Base-by-base conservation (phyloP, 2,888 invertebrate genomes). In the Laothoe populi region DNA sequence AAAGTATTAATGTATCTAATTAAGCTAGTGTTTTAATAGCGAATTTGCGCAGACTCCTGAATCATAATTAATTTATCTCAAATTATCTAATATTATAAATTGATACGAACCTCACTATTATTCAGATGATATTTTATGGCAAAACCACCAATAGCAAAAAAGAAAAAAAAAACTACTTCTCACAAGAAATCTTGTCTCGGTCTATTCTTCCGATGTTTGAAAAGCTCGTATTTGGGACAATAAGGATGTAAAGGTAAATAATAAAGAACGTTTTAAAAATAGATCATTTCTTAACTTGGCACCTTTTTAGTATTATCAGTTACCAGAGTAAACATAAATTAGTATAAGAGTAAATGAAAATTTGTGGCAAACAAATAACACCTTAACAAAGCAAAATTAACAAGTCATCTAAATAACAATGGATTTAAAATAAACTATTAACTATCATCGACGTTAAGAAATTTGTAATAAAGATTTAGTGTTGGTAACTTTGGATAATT, bases 221-320 rank as follows among this genome's bases (percentile, higher is more conserved):
- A 19, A 53, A 35, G 53, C 35, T 35, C 53, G 53, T 53, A 35
- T 35, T 35, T 35, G 53, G 35, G 53, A 53, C 35, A 53, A 53
- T 35, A 35, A 53, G 19, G 31, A 35, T 53, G 19, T 35, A 35
- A 46, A 21, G 53, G 53, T 31, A 35, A 4, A 31, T 3, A 19
- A 35, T 53, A 53, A 19, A 53, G 35, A 4, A 31, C 19, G 31
- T 53, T 53, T 19, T 16, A 35, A 8, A 26, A 31, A 0, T 53
- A 11, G 8, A 31, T 53, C 5, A 35, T 53, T 53, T 53, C 35
- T 19, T 53, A 21, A 8, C 19, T 53, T 21, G 35, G 53, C 53
- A 35, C 53, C 53, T 53, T 31, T 35, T 53, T 53, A 53, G 53
- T 53, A 53, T 53, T 53, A 53, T 53, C 53, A 35, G 53, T 53